Base-by-base conservation (phyloP, 2,113 vertebrate genomes). In the Struthio camelus region DNA sequence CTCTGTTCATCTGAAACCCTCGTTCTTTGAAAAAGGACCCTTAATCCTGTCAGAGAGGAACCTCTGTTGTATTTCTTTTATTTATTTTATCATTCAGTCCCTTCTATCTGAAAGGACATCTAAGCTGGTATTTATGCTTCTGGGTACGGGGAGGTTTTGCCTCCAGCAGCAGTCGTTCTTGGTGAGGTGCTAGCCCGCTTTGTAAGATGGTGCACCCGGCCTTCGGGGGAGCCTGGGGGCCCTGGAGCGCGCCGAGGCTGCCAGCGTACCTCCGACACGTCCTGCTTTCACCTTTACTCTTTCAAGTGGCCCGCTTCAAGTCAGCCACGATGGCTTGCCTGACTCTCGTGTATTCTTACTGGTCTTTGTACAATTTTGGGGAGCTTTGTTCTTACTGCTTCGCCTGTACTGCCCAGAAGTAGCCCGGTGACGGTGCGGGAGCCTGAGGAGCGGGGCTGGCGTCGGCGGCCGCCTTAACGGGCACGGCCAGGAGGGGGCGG, bases 391-490 rank as follows among this genome's bases (percentile, higher is more conserved):
- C n/a, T 53, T 61, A 24, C 8, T 34, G 59, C 59, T 75, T 44
- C 22, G 7, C 25, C 40, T 64, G 2, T 28, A 15, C 28, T 19
- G 34, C 38, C 54, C 23, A n/a, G 23, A 12, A 20, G 36, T 53
- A 10, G 11, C 24, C 27, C 51, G 51, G n/a, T n/a, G 59, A 38
- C 44, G 27, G 4, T 2, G 7, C 48, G 8, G 3, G 20, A 11
- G 11, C 1, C n/a, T 32, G 14, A 64, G 32, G 7, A 14, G 46
- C 7, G 4, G 23, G 12, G 10, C 28, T 13, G 1, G 23, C 8
- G 72, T 1, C 0, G 4, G 1, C 2, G 5, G 7, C 4, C 1
- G 1, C 53, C 11, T 22, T 5, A 14, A 14, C 25, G 20, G 1
- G 25, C 30, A 19, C 51, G 6, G 7, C 11, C 23, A 13, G 10